Evolutionary conservation across 35 echinoderm and acorn worm genomes (phyloP).

Genomic region (Apostichopus japonicus): DNA sequence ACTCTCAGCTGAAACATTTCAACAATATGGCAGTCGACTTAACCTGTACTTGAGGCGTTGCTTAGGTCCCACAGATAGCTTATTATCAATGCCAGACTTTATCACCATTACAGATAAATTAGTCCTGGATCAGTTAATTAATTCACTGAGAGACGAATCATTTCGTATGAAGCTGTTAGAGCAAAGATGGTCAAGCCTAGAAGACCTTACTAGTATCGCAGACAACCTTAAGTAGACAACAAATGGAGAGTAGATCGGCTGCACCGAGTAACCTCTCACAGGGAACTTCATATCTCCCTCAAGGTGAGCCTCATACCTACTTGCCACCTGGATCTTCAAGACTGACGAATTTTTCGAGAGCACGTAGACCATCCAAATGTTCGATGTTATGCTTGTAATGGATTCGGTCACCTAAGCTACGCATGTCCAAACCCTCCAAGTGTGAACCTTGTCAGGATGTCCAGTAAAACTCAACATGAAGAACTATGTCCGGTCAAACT

Average conservation of each 20-base stretch:
- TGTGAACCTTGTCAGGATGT: too few relatives aligned
- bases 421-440: too few relatives aligned
- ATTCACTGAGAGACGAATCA: too few relatives aligned
- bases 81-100: conserved; percentile 1
- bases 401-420: not conserved
- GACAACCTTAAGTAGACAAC: not conserved
- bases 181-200: not conserved
- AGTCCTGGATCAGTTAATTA: too few relatives aligned
- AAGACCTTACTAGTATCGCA: too few relatives aligned
- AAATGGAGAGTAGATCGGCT: not conserved
- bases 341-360: not conserved
- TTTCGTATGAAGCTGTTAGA: not conserved
- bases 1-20: conserved; percentile 5
- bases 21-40: not conserved
- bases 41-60: not conserved
- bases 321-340: too few relatives aligned
- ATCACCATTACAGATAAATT: not conserved
- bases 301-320: not conserved
- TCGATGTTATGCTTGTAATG: too few relatives aligned
- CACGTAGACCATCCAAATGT: not conserved
- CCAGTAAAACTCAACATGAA: too few relatives aligned
- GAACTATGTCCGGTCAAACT: too few relatives aligned
- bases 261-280: not conserved
- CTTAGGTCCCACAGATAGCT: not conserved
- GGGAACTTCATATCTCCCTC: not conserved